Conservation (phyloP, 2,113 vertebrate species). For the Onychostruthus taczanowskii region DNA sequence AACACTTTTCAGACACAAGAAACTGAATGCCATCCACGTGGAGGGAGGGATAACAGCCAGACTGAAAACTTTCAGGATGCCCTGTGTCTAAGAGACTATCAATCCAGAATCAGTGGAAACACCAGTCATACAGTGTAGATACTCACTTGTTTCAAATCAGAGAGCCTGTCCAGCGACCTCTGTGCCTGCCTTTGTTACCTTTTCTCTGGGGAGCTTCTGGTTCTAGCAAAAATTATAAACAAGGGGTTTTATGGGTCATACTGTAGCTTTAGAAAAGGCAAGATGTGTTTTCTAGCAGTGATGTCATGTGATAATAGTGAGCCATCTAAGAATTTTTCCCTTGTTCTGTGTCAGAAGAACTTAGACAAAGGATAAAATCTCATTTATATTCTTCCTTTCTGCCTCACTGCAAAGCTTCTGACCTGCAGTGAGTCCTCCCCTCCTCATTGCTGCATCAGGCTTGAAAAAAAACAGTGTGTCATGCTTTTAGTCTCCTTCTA, state of each 20-base stretch:
- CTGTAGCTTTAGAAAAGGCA: background rate
- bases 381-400: background rate
- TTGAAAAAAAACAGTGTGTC: background rate
- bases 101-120: background rate
- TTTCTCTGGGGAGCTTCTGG: background rate
- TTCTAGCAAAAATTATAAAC: constrained; percentile 21
- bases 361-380: background rate
- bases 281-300: background rate
- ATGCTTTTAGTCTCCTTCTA: background rate
- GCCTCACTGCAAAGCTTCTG: background rate
- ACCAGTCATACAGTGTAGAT: background rate
- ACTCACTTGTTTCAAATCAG: background rate
- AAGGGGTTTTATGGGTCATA: background rate
- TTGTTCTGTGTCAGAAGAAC: background rate
- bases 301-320: background rate
- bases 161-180: background rate
- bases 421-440: background rate
- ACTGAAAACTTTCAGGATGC: background rate
- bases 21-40: background rate
- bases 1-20: background rate
- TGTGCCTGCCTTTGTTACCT: background rate
- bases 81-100: background rate
- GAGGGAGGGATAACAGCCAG: background rate
- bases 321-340: background rate
- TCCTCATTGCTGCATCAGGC: background rate